Base-by-base conservation (phyloP, 2,888 invertebrate genomes). In the Campoplex nolae region DNA sequence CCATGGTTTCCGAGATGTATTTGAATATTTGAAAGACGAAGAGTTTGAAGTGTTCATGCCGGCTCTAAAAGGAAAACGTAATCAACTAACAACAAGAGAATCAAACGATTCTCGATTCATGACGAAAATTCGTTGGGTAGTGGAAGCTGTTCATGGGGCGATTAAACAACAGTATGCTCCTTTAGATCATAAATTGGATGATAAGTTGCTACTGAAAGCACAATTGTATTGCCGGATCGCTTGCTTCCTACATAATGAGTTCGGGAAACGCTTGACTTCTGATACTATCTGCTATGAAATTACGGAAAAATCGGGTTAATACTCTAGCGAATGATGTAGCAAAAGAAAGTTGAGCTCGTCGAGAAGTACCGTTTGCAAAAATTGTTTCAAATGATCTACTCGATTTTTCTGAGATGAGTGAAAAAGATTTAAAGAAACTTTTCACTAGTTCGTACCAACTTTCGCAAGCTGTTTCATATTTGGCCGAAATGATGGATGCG, bases 371-470 rank as follows among this genome's bases (percentile, higher is more conserved):
- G 13, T 86, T 88, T 68, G 42, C 78, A 83, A 32, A 71, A 48
- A 28, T 88, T 32, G 74, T 81, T 18, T 76, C 83, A 58, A 28
- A 23, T 18, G 85, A 88, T 70, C n/a, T 88, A 3, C 80, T 83
- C 18, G 88, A 89, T 76, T 89, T 89, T 76, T 86, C 84, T n/a
- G 88, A 87, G 18, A 67, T 89, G 71, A 86, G 86, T 2, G 84
- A 85, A 56, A 80, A 77, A 67, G 87, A 90, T 32, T 48, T 88
- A 35, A 78, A 86, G n/a, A 86, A 88, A 51, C 73, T 88, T 11
- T 89, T 90, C 48, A 88, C 88, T 48, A 88, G 89, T 54, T 84
- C 87, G 16, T 89, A 90, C 68, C 88, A 89, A 84, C 35, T 90
- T 13, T 85, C 84, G 2, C 87, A 90, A 86, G 85, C 88, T 28